Conservation (phyloP, 2,113 vertebrate species). For the Psammodynastes pulverulentus region DNA sequence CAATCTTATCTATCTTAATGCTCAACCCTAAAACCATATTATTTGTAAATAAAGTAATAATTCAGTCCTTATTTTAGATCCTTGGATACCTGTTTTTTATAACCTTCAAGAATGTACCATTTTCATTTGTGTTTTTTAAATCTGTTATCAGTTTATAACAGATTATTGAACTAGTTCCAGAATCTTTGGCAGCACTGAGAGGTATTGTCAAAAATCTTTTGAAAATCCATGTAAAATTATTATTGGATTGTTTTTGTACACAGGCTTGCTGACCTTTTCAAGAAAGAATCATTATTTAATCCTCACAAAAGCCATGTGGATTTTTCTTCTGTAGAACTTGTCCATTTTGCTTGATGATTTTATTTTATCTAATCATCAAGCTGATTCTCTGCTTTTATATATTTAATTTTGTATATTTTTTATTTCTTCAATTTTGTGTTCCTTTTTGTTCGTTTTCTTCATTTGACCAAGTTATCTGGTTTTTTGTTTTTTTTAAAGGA, state of each 20-base stretch:
- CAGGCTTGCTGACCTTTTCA: neutral
- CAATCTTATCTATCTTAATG: neutral
- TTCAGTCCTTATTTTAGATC: neutral
- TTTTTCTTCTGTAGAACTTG: neutral
- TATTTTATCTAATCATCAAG: neutral
- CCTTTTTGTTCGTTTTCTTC: neutral
- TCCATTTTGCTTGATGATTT: neutral
- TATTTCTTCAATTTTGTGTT: neutral
- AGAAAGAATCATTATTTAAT: neutral
- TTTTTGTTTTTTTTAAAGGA: neutral
- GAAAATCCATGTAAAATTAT: neutral
- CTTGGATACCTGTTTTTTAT: neutral
- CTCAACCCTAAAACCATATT: neutral
- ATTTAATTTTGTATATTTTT: neutral
- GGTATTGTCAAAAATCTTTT: neutral
- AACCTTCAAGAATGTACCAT: neutral
- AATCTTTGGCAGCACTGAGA: neutral
- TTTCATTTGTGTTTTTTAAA: neutral
- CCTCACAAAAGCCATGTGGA: neutral
- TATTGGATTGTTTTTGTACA: neutral
- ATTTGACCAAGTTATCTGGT: neutral
- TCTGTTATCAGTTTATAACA: neutral
- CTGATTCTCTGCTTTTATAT: neutral
- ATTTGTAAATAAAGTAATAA: neutral
- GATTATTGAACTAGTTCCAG: neutral